Evolutionary conservation across 2,113 vertebrate genomes (phyloP), one percentile per base, ranked within the genome.

Genomic region (Psilopogon haemacephalus): DNA sequence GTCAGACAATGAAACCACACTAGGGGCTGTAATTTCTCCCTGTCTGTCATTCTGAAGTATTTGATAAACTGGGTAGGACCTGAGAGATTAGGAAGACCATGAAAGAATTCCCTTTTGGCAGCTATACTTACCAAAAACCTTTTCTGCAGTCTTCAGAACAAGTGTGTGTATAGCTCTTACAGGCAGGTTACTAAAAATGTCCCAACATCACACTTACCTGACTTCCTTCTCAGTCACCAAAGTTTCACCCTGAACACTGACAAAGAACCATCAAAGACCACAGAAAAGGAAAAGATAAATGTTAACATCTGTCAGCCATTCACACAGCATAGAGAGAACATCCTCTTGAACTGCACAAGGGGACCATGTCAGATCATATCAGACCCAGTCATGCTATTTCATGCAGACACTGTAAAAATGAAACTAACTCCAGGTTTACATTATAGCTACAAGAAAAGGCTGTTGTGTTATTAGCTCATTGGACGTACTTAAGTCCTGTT

Each of bases 71-170:
- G 28, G 14, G 33, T 12, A 44, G 58, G 44, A 46, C 18, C 9
- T 18, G 33, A 84, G 44, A 75, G 56, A 60, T 56, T 30, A 72
- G 32, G 15, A 70, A 84, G 32, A 21, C 44, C 62, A 73, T 16
- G 58, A 62, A 42, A 73, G 20, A 28, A 37, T 95, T 95, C 95
- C 87, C 86, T 91, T 54, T 76, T 89, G 85, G 91, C 69, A 84
- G 74, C 48, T 78, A 54, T 78, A 91, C 72, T 95, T 95, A 85
- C 85, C 95, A 93, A 93, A 96, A 96, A 91, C 80, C 79, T 91
- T 69, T 86, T 90, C 95, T 93, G 69, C 70, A 91, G 94, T 94
- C 81, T 92, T 89, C 69, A 37, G 15, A 58, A 76, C 58, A 92
- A 76, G 79, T 20, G n/a, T 50, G 26, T 5, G 15, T 5, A 3